Evolutionary conservation across 1,140 invertebrate genomes (phyloP), one percentile per base, ranked within the genome.

Genomic region (Cotesia typhae): DNA sequence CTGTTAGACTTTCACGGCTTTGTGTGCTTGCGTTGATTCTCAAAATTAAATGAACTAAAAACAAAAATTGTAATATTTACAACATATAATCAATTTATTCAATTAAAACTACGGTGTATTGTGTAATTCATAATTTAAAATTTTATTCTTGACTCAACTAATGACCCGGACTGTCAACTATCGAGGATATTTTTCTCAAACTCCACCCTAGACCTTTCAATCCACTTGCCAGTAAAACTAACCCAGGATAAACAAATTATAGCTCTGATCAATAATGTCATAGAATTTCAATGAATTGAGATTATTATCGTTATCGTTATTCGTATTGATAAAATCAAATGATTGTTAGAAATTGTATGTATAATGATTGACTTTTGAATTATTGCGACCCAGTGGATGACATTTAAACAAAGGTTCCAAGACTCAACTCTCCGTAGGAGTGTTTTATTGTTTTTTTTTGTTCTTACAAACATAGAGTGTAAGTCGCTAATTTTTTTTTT

Each of bases 331-430:
- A 65, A 63, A 63, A 47, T 63, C 55, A 55, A 69, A 69, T 70
- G 57, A 51, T 71, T 63, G 70, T 71, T 71, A 71, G 60, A 47
- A 53, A 72, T 64, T 64, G 63, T 28, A 28, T 28, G 1, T 28
- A 28, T 28, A 28, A 28, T 28, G 67, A 72, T 69, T 35, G 66
- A 76, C 70, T 74, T 82, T 84, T 84, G 84, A 85, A 79, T 80
- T 80, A 73, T 77, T 81, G 84, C 81, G 84, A 78, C 79, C 81
- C 76, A 80, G 79, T 80, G 79, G 66, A 80, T 84, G 84, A 82
- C 82, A 84, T 85, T 84, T 84, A 75, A 80, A 73, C 78, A 84
- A 84, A 84, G 83, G 83, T 84, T 79, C 79, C 59, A 47, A 60
- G 52, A 59, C 63, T 52, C 37, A 35, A 41, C 72, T 67, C 72